Base-by-base conservation (phyloP, 2,797 vertebrate genomes). In the Tapirus indicus region DNA sequence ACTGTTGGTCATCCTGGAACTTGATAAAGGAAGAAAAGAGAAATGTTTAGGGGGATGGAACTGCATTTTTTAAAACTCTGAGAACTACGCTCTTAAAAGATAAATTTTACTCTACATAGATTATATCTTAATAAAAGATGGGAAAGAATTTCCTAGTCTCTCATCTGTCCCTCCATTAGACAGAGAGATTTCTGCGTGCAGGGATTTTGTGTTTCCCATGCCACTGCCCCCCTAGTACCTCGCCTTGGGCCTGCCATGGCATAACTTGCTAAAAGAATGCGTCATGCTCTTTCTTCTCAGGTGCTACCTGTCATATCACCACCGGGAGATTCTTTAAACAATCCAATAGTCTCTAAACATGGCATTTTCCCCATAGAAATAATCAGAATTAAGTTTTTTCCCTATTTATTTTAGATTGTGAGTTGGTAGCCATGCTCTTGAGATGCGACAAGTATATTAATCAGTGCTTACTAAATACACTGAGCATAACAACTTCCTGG, bases 391-490 rank as follows among this genome's bases (percentile, higher is more conserved):
- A 56, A 80, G 11, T 2, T 29, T 82, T 85, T 85, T 58, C 20
- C 87, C 27, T 82, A 0, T 75, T 69, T 87, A n/a, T 87, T 88
- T 52, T 56, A 64, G 54, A 20, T 47, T 75, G 14, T 47, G 27
- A 71, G 9, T 86, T 72, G 49, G 71, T 13, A 71, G 79, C 4
- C 10, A 60, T 68, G 16, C 16, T 92, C 47, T 93, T 29, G 29
- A 62, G 41, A 82, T 35, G 41, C 82, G 27, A 80, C 49, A 69
- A 86, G 74, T 83, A 25, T 52, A 68, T 69, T 86, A 78, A 86
- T 29, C 29, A 20, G 35, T 88, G 20, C 83, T 92, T 95, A 97
- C 91, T 91, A 86, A 82, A 79, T 75, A 93, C 18, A 58, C 25
- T 41, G 21, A 80, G 23, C n/a, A 58, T 66, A 90, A 87, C 14